Percentiles rank a stretch among this genome's conserved stretches.
These are phyloP conservation scores for Oedothorax gibbosus DNA, from an alignment of 1,140 invertebrate species.

Conservation along the genomic window DNA sequence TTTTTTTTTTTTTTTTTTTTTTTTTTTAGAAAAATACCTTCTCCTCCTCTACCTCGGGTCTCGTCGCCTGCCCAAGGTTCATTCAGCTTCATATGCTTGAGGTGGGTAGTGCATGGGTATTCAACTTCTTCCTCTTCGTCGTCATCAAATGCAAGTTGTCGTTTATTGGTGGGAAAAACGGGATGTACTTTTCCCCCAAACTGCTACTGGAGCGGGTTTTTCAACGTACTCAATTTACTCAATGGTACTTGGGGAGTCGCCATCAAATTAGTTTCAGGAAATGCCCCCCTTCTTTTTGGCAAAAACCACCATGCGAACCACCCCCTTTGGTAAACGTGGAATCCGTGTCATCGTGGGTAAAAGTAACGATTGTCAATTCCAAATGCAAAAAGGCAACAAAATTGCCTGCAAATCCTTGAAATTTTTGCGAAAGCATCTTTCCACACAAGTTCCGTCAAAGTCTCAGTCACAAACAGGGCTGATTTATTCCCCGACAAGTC, in stretches of 20 bases:
- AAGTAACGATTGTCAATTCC: background rate
- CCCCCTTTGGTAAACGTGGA: background rate
- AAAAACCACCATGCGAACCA: background rate
- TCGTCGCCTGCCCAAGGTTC: background rate
- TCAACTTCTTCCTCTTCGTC: background rate
- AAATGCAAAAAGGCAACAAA: background rate
- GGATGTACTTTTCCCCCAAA: no score
- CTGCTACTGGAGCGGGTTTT: no score
- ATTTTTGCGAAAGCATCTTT: background rate
- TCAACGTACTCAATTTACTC: no score
- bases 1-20: slow-evolving; percentile 11
- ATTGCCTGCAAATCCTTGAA: background rate
- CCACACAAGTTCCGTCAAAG: background rate
- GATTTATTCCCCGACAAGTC: background rate
- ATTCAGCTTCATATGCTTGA: no score
- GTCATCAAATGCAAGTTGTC: background rate
- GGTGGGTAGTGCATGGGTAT: no score
- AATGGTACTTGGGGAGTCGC: no score
- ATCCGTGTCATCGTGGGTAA: background rate
- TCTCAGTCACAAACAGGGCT: background rate
- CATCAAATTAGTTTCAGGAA: slow-evolving; percentile 1
- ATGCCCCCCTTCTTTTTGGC: background rate
- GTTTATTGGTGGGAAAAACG: background rate
- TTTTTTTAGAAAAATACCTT: no score
- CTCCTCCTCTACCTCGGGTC: background rate